These are phyloP conservation scores for Alviniconcha strummeri DNA, from an alignment of 2,888 invertebrate species.

Conservation along the genomic window DNA sequence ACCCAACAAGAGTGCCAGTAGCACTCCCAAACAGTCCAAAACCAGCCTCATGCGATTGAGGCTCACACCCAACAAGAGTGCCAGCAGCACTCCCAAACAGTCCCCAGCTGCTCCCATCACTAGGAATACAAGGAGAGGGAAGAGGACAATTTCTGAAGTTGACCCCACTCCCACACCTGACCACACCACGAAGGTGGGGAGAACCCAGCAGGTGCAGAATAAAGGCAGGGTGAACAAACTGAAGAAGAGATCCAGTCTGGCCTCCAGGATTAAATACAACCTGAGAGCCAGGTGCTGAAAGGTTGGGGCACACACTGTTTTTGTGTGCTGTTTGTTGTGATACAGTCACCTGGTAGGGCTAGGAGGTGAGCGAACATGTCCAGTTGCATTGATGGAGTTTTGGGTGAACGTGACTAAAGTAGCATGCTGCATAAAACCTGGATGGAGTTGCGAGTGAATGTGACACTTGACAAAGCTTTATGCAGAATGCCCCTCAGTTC, in stretches of 20 bases:
- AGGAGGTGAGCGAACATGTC: too few species aligned
- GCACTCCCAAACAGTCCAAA: slow-evolving; percentile 52
- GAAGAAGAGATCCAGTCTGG: slow-evolving; percentile 33
- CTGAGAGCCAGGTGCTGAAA: slow-evolving; percentile 27
- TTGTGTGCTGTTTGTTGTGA: too few species aligned
- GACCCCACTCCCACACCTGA: slow-evolving; percentile 9
- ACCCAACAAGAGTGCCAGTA: slow-evolving; percentile 35
- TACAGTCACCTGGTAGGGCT: too few species aligned
- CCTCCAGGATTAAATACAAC: slow-evolving; percentile 31
- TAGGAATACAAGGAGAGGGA: background rate
- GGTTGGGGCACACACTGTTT: too few species aligned
- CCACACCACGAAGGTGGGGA: background rate
- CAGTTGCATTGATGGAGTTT: too few species aligned
- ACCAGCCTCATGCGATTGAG: slow-evolving; percentile 60
- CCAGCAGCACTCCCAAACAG: background rate
- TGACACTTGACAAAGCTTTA: too few species aligned
- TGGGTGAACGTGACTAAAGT: too few species aligned
- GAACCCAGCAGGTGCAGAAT: background rate
- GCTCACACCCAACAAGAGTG: slow-evolving; percentile 46
- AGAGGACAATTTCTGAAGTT: slow-evolving; percentile 35
- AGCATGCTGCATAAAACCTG: too few species aligned
- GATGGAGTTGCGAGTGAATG: too few species aligned
- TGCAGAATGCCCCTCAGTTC: too few species aligned
- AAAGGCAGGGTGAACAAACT: background rate
- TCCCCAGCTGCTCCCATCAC: background rate